These are phyloP conservation scores for Sitodiplosis mosellana DNA, from an alignment of 1,140 invertebrate species.

Conservation along the genomic window DNA sequence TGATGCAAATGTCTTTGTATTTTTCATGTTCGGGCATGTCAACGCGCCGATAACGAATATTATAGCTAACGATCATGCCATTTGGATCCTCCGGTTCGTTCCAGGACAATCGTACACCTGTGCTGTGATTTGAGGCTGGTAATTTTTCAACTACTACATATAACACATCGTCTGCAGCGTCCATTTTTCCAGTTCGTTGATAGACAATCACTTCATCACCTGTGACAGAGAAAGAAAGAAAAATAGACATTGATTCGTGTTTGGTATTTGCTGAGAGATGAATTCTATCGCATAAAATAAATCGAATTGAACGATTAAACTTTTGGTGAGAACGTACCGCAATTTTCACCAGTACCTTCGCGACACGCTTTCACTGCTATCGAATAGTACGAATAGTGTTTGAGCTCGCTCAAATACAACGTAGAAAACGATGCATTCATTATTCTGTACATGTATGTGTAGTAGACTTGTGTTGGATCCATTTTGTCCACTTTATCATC, in stretches of 20 bases:
- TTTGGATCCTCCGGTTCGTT: constrained; percentile 63
- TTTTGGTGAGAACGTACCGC: too few species aligned
- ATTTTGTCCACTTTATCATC: not conserved
- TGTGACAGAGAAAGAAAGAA: too few species aligned
- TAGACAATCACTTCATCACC: not conserved
- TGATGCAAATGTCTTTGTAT: constrained; percentile 27
- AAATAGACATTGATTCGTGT: too few species aligned
- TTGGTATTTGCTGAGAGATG: too few species aligned
- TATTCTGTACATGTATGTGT: constrained; percentile 1
- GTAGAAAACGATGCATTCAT: constrained; percentile 14
- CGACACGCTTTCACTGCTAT: constrained; percentile 55
- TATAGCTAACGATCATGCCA: constrained; percentile 66
- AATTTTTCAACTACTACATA: constrained; percentile 25
- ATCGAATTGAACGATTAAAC: constrained; percentile 3
- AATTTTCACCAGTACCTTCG: constrained; percentile 17
- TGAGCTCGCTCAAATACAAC: constrained; percentile 39
- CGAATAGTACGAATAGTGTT: constrained; percentile 52
- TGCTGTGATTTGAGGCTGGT: constrained; percentile 25
- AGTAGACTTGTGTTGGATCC: not conserved
- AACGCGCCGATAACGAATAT: constrained; percentile 48
- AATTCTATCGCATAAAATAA: too few species aligned
- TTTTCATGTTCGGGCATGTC: constrained; percentile 26
- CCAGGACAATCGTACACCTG: constrained; percentile 47
- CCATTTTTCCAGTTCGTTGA: constrained; percentile 10
- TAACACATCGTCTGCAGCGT: constrained; percentile 38